phyloP scores from a whole-genome alignment of 1,140 invertebrate genomes.

The Eumaeus atala region DNA sequence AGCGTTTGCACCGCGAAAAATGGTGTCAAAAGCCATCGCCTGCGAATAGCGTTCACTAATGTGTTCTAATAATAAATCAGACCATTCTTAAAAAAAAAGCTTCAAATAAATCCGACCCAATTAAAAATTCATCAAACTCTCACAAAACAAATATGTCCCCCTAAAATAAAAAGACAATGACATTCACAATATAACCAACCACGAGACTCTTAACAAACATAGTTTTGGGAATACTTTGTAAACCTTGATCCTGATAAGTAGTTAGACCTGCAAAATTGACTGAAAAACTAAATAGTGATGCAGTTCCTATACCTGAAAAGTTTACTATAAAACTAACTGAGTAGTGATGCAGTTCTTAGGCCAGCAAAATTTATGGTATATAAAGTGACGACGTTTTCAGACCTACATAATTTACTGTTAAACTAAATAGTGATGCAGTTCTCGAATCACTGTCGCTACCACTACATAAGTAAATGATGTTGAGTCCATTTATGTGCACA shows the following conservation, averaged over 20 bases:
- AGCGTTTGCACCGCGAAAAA: constrained; percentile 1
- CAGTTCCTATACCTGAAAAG: constrained; percentile 36
- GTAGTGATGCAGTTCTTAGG: too few relatives aligned
- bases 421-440: constrained; percentile 69
- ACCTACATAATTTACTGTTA: constrained; percentile 74
- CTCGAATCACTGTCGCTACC: constrained; percentile 19
- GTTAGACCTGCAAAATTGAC: constrained; percentile 75
- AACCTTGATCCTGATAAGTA: constrained; percentile 72
- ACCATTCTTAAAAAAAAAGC: constrained; percentile 16
- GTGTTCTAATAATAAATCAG: constrained; percentile 8
- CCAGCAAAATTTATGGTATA: too few relatives aligned
- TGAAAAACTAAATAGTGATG: constrained; percentile 70
- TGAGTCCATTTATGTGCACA: too few relatives aligned
- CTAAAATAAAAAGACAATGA: constrained; percentile 37
- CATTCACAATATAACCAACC: constrained; percentile 50
- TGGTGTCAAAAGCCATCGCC: neutral
- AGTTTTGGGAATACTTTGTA: constrained; percentile 48
- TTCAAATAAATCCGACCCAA: constrained; percentile 33
- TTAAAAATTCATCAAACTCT: constrained; percentile 28
- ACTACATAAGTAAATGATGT: too few relatives aligned
- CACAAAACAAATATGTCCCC: constrained; percentile 29
- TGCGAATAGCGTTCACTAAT: constrained; percentile 7
- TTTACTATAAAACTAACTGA: too few relatives aligned
- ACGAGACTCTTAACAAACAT: constrained; percentile 56
- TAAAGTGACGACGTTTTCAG: constrained; percentile 31